A percentile compares a stretch with the other conserved stretches of the same genome.
phyloP scores from a whole-genome alignment of 2,888 invertebrate species.

The Sepioteuthis lessoniana region DNA sequence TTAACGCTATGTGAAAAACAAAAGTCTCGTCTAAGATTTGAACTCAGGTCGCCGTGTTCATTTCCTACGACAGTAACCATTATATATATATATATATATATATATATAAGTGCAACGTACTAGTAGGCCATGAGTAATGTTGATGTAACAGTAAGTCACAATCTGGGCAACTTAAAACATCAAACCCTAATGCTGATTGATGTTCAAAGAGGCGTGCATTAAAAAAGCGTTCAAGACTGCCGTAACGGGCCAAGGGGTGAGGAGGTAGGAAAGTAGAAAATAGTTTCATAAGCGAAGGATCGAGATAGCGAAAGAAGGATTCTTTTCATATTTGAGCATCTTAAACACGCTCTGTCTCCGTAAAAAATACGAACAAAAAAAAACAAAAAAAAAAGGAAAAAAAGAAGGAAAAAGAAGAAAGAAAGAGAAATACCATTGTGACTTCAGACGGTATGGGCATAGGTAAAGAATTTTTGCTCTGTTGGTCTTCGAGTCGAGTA shows the following conservation, averaged over 20 bases:
- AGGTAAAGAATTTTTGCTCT: conserved; percentile 4
- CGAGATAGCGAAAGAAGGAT: too few relatives aligned
- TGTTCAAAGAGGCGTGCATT: background rate
- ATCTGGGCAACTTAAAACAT: background rate
- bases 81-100: too few relatives aligned
- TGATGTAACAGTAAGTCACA: background rate
- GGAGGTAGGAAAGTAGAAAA: background rate
- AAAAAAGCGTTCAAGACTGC: background rate
- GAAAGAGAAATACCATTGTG: background rate
- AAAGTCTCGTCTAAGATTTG: too few relatives aligned
- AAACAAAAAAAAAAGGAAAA: too few relatives aligned
- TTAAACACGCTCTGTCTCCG: too few relatives aligned
- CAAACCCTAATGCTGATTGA: background rate
- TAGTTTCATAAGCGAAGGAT: background rate
- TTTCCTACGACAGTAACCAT: too few relatives aligned
- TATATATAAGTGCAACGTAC: too few relatives aligned
- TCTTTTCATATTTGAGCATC: too few relatives aligned
- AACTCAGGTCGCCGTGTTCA: too few relatives aligned
- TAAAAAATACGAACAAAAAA: too few relatives aligned
- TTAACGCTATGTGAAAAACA: too few relatives aligned
- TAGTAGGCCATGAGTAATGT: background rate
- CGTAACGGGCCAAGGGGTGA: background rate
- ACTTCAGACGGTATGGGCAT: background rate
- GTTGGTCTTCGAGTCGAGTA: background rate
- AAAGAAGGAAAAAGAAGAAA: background rate